Percentiles rank a stretch among this genome's conserved stretches.
Conservation (phyloP, 2,888 invertebrate species). For the Caenorhabditis angaria region DNA sequence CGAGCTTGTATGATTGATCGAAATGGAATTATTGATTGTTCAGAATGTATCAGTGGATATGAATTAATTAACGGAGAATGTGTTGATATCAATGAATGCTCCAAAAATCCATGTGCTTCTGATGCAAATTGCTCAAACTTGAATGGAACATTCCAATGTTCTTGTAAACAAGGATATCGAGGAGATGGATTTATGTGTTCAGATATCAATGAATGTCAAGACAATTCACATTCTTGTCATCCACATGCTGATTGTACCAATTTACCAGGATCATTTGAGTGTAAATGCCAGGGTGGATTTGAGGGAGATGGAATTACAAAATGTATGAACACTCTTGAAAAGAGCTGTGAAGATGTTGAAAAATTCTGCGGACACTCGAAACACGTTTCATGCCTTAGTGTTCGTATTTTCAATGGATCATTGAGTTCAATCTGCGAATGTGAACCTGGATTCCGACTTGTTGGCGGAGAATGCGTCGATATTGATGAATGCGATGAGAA, state of each 20-base stretch:
- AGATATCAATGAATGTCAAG: conserved; percentile 68
- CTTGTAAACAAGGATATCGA: conserved; percentile 60
- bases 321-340: conserved; percentile 62
- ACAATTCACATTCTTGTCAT: conserved; percentile 57
- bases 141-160: conserved; percentile 61
- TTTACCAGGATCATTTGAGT: conserved; percentile 57
- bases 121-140: conserved; percentile 60
- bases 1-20: conserved; percentile 61
- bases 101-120: conserved; percentile 36
- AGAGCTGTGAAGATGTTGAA: conserved; percentile 54
- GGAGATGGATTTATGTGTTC: conserved; percentile 66
- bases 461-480: conserved; percentile 44
- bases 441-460: conserved; percentile 56
- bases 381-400: conserved; percentile 53
- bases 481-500: conserved; percentile 68
- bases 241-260: conserved; percentile 67
- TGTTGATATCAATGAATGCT: conserved; percentile 66
- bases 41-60: conserved; percentile 60
- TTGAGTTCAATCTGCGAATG: conserved; percentile 63
- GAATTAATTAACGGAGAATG: conserved; percentile 9
- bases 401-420: conserved; percentile 53
- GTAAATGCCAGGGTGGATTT: conserved; percentile 66
- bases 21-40: conserved; percentile 56
- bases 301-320: conserved; percentile 57
- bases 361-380: conserved; percentile 53